phyloP scores from a whole-genome alignment of 1,140 invertebrate species.

The Sycophaga agraensis region DNA sequence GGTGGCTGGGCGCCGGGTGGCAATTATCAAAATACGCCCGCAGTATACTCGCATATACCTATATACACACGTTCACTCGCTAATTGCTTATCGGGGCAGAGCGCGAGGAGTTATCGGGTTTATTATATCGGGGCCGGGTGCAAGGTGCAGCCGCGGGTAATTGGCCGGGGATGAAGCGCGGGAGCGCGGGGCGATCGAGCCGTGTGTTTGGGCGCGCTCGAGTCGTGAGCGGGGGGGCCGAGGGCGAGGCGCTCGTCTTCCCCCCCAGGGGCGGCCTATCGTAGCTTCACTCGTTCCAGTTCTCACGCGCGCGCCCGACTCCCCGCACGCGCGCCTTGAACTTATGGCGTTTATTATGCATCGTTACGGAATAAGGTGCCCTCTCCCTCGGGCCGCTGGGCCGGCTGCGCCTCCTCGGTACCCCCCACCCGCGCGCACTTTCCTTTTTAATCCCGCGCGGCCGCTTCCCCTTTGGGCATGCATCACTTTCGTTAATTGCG shows the following conservation, averaged over 20 bases:
- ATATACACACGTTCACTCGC: too few species aligned
- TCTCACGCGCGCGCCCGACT: constrained; percentile 38
- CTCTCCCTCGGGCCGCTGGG: not conserved
- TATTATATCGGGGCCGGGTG: too few species aligned
- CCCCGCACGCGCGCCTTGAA: constrained; percentile 45
- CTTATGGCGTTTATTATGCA: constrained; percentile 44
- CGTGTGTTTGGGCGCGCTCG: too few species aligned
- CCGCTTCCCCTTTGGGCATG: not conserved
- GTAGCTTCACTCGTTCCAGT: constrained; percentile 38
- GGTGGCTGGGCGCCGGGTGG: too few species aligned
- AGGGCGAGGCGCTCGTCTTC: constrained; percentile 36
- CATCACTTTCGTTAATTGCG: constrained; percentile 12
- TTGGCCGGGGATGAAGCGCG: not conserved
- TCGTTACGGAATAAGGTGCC: constrained; percentile 39
- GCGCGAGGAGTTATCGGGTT: too few species aligned
- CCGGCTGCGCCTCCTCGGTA: not conserved
- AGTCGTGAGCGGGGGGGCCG: not conserved
- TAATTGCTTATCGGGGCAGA: too few species aligned
- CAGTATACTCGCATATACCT: too few species aligned
- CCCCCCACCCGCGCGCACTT: not conserved
- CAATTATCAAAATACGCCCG: too few species aligned
- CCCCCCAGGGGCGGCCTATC: not conserved
- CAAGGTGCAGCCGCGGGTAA: not conserved
- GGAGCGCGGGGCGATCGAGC: not conserved
- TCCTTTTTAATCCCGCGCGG: constrained; percentile 3